phyloP scores from a whole-genome alignment of 2,113 vertebrate species.

The Orthochromis malagaraziensis region DNA sequence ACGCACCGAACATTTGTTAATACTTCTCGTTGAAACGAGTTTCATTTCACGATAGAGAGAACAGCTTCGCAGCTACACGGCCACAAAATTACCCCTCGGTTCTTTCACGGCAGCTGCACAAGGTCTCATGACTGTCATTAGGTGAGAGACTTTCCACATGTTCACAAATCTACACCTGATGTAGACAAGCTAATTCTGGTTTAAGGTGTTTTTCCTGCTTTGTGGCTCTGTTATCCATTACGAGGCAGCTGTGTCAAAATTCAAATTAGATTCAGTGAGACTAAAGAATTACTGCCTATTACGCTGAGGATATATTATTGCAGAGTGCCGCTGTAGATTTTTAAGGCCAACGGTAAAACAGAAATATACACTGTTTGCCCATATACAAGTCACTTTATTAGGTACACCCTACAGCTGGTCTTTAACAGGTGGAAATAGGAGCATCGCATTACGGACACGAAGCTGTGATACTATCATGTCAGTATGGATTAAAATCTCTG shows the following conservation, averaged over 20 bases:
- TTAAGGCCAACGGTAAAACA: background rate
- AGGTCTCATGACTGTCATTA: background rate
- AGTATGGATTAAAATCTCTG: background rate
- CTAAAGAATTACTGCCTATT: background rate
- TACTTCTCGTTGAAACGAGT: background rate
- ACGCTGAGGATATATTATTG: background rate
- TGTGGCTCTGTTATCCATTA: background rate
- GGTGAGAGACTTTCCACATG: background rate
- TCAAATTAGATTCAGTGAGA: background rate
- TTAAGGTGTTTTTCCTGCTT: background rate
- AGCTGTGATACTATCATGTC: background rate
- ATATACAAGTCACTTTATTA: background rate
- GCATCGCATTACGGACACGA: background rate
- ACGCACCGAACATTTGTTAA: background rate
- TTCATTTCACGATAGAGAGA: background rate
- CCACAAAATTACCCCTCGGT: background rate
- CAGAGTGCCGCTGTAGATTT: background rate
- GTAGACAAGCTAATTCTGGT: background rate
- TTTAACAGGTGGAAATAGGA: background rate
- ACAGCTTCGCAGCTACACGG: background rate
- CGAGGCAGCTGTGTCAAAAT: background rate
- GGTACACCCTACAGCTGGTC: background rate
- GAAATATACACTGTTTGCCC: background rate
- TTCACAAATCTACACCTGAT: background rate
- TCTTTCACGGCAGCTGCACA: background rate